Base-by-base conservation (phyloP, 2,113 vertebrate genomes). In the Sakesphorus luctuosus region DNA sequence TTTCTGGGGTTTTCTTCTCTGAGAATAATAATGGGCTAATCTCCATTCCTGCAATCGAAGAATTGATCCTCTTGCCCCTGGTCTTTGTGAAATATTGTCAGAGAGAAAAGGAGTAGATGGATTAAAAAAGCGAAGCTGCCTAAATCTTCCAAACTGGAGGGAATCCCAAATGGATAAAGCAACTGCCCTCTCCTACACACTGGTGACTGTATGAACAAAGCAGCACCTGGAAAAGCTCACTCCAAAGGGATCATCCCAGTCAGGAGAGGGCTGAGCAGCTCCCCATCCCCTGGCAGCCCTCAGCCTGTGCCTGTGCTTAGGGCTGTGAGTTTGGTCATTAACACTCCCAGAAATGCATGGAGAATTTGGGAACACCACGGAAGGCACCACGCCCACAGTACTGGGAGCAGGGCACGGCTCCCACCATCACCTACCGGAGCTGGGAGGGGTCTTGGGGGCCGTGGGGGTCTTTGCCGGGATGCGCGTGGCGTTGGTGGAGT, bases 381-480 rank as follows among this genome's bases (percentile, higher is more conserved):
- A 11, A 38, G 76, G 0, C 61, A 14, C 19, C 36, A 28, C 5
- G 35, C 3, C 26, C 11, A 2, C 0, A 11, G 44, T 29, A 38
- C 46, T 43, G 44, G 72, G 17, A 53, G 33, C 55, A 17, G 49
- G 50, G 19, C 5, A 0, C 1, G 2, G 11, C 44, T 62, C 59
- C 31, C 16, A 2, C n/a, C 62, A 26, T 61, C 67, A 84, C 96
- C 80, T 97, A 98, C 98, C 97, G 7, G 97, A 96, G 89, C 97
- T 94, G 2, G 98, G 98, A 5, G 98, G 98, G 21, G 98, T 98
- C 97, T 98, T 98, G 55, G 98, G 98, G 82, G 96, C 52, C 10
- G 98, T 97, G 11, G 98, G 97, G 14, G 98, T 97, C 98, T 98
- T 99, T 33, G 98, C 98, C 11, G 99, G 98, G 63, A 98, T 98